Evolutionary conservation across 2,797 vertebrate species (phyloP), one percentile per base, ranked within the genome.

Genomic region (Rhinatrema bivittatum): DNA sequence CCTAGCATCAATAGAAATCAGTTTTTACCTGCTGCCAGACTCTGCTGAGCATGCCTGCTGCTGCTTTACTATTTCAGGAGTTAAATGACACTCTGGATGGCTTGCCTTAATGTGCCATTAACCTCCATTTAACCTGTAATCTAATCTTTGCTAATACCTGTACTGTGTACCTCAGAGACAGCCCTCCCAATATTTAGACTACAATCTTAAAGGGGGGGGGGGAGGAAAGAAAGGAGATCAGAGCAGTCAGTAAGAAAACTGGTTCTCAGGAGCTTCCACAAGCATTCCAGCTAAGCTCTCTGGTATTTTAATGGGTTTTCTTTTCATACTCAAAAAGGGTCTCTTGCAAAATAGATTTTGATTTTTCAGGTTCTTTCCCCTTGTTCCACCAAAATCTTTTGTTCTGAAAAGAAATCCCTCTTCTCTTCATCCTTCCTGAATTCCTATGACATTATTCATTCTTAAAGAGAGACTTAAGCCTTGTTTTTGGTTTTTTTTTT

Each of bases 271-370:
- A 60, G 51, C 39, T 48, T 37, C 28, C 5, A 42, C 41, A 46
- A 50, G 60, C 61, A 66, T 67, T 63, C 65, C 69, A 61, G 41
- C 53, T 57, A 66, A 68, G 62, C 41, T 3, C 10, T 46, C 48
- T 53, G 66, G 50, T 62, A 66, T 65, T 68, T 68, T 70, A 70
- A 68, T 67, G 65, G 60, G 67, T 67, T 48, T 62, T 55, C 53
- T 64, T 39, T 47, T n/a, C n/a, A n/a, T n/a, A n/a, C n/a, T n/a
- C n/a, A n/a, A n/a, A n/a, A n/a, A n/a, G n/a, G n/a, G n/a, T n/a
- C n/a, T n/a, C n/a, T n/a, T n/a, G n/a, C n/a, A n/a, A n/a, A n/a
- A n/a, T n/a, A n/a, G n/a, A n/a, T n/a, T n/a, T n/a, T n/a, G n/a
- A n/a, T n/a, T n/a, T n/a, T n/a, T n/a, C n/a, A n/a, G n/a, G n/a